Percentiles rank a stretch among this genome's conserved stretches.
Conservation (phyloP, 1,140 invertebrate genomes). For the Conopomorpha cramerella region DNA sequence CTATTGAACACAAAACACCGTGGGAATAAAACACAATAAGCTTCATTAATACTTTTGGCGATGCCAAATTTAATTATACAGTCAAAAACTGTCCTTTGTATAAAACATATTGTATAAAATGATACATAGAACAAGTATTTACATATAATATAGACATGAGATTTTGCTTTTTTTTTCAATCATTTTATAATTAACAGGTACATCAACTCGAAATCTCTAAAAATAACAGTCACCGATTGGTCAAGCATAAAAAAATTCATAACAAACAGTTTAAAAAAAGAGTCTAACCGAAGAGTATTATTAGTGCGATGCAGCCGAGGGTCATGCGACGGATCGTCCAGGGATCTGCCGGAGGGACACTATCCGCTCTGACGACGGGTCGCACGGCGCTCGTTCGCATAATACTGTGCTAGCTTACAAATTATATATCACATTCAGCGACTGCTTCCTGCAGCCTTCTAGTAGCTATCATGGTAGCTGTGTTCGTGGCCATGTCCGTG, state of each 20-base stretch:
- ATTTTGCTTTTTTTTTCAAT: too few species aligned
- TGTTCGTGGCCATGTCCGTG: slow-evolving; percentile 45
- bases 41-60: slow-evolving; percentile 23
- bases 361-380: slow-evolving; percentile 22
- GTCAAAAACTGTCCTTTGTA: too few species aligned
- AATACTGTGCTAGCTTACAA: slow-evolving; percentile 40
- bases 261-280: slow-evolving; percentile 31
- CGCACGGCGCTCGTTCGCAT: slow-evolving; percentile 18
- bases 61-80: slow-evolving; percentile 32
- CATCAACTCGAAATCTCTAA: slow-evolving; percentile 41
- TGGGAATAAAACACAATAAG: slow-evolving; percentile 11
- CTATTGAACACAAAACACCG: slow-evolving; percentile 9
- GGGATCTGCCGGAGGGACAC: slow-evolving; percentile 23
- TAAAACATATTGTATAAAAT: too few species aligned
- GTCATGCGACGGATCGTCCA: slow-evolving; percentile 18
- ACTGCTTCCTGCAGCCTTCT: slow-evolving; percentile 51
- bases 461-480: slow-evolving; percentile 53
- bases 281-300: slow-evolving; percentile 23
- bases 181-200: slow-evolving; percentile 56
- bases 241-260: slow-evolving; percentile 27
- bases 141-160: too few species aligned
- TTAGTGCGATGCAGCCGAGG: slow-evolving; percentile 23
- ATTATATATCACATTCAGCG: slow-evolving; percentile 53
- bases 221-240: slow-evolving; percentile 29
- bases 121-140: too few species aligned